Evolutionary conservation across 2,797 vertebrate species (phyloP).

Genomic region (Phoxinus dragarum): DNA sequence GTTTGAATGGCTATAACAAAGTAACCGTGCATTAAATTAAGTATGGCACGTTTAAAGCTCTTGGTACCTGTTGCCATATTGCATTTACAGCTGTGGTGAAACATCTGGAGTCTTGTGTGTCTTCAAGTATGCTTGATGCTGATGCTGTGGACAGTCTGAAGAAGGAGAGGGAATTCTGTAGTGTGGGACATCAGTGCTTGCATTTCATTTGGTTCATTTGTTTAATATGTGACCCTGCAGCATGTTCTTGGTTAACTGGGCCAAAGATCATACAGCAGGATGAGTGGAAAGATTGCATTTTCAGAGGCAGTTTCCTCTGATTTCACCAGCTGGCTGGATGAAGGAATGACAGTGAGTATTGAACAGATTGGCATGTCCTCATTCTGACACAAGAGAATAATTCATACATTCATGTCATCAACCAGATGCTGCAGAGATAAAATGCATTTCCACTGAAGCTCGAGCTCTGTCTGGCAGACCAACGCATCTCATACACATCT

Average conservation of each 20-base stretch:
- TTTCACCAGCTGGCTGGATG: constrained; percentile 45
- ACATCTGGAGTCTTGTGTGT: constrained; percentile 70
- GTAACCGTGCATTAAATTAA: constrained; percentile 73
- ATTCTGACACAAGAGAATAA: constrained; percentile 39
- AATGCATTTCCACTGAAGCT: constrained; percentile 27
- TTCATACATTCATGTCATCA: constrained; percentile 43
- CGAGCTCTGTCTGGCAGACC: constrained; percentile 20
- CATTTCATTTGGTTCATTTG: constrained; percentile 1
- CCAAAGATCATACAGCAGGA: neutral
- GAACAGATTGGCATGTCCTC: constrained; percentile 36
- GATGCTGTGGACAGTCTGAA: constrained; percentile 10
- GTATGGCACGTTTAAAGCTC: constrained; percentile 74
- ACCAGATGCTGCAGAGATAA: constrained; percentile 38
- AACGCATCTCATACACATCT: neutral
- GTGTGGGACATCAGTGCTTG: neutral
- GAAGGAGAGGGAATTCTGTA: constrained; percentile 5
- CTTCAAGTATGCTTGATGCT: constrained; percentile 1
- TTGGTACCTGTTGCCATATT: constrained; percentile 63
- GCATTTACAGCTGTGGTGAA: constrained; percentile 71
- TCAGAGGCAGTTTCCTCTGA: constrained; percentile 17
- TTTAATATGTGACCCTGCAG: constrained; percentile 7
- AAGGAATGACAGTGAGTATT: constrained; percentile 41
- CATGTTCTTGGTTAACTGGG: neutral
- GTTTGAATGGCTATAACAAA: constrained; percentile 76
- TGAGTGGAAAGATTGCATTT: neutral